Conservation (phyloP, 1,140 invertebrate species). For the Heliconius nattereri region DNA sequence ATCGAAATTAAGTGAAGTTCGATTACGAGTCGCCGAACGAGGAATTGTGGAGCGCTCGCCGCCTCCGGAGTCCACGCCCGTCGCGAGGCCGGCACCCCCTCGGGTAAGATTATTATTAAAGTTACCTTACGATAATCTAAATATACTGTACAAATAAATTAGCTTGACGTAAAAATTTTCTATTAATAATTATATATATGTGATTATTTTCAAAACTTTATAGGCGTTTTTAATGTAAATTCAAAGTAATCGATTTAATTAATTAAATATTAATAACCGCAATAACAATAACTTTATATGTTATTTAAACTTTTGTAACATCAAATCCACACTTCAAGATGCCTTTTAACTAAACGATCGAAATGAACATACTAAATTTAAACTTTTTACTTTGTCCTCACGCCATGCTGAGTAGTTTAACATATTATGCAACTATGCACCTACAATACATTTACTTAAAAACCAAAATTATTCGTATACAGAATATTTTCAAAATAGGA, state of each 20-base stretch:
- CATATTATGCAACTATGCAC: background rate
- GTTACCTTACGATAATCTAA: background rate
- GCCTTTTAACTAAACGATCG: background rate
- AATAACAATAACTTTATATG: background rate
- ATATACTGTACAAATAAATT: background rate
- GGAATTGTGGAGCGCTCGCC: slow-evolving; percentile 85
- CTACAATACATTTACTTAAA: background rate
- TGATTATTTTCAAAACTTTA: no score
- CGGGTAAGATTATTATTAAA: slow-evolving; percentile 52
- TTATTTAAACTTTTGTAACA: background rate
- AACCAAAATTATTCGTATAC: background rate
- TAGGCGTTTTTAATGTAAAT: no score
- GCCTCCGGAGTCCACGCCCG: slow-evolving; percentile 58
- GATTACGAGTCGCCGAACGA: slow-evolving; percentile 91
- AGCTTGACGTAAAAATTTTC: background rate
- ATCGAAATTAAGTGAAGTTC: slow-evolving; percentile 94
- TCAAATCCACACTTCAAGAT: background rate
- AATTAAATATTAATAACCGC: no score
- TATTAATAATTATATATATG: no score
- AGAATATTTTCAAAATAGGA: slow-evolving; percentile 22
- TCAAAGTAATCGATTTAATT: no score
- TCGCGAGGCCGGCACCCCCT: slow-evolving; percentile 66
- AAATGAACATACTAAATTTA: background rate
- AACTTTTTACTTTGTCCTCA: background rate
- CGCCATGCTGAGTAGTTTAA: background rate